phyloP scores from a whole-genome alignment of 2,113 vertebrate genomes.

The Catharus minimus region DNA sequence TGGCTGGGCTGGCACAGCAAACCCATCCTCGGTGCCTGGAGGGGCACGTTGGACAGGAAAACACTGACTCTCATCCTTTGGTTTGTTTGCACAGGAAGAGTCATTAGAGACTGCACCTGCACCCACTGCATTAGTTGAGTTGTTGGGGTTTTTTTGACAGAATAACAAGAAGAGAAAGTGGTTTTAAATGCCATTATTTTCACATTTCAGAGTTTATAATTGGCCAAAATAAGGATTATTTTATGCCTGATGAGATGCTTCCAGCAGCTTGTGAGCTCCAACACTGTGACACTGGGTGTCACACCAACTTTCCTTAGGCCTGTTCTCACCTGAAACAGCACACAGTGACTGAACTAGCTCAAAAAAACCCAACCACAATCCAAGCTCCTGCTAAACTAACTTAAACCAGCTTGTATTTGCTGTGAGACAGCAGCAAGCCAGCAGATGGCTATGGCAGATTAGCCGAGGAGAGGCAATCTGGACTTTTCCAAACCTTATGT shows the following conservation, averaged over 20 bases:
- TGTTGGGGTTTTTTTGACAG: not conserved
- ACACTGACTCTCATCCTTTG: not conserved
- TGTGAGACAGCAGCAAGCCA: slow-evolving; percentile 13
- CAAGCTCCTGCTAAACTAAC: not conserved
- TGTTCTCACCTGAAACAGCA: not conserved
- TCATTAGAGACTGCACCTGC: not conserved
- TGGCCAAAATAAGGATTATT: not conserved
- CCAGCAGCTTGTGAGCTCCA: not conserved
- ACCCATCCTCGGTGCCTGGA: not conserved
- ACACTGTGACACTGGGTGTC: fast-evolving
- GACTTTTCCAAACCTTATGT: not conserved
- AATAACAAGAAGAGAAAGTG: not conserved
- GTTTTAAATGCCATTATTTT: not conserved
- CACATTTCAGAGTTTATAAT: not conserved
- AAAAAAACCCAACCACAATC: not conserved
- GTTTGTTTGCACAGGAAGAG: not conserved
- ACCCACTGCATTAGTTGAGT: not conserved
- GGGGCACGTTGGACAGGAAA: not conserved
- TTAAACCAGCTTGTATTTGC: not conserved
- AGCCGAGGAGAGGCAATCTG: not conserved
- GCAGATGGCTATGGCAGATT: slow-evolving; percentile 49
- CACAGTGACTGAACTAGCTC: not conserved
- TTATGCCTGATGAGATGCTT: not conserved
- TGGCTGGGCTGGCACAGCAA: not conserved
- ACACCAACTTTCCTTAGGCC: not conserved